Conservation (phyloP, 2,113 vertebrate species). For the Rallus limicola region DNA sequence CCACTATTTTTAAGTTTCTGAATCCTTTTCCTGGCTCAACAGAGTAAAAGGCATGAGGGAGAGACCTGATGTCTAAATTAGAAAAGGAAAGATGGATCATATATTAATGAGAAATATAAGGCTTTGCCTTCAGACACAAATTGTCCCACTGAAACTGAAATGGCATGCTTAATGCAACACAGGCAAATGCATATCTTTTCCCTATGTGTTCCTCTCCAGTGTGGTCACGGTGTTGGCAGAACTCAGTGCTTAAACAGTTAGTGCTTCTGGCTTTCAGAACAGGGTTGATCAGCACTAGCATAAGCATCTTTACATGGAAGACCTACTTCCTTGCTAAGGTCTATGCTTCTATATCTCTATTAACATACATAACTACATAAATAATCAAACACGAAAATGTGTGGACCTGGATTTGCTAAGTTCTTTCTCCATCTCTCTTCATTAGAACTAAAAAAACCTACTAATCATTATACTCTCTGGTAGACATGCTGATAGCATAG, state of each 20-base stretch:
- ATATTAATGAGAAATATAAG: background rate
- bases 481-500: background rate
- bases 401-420: background rate
- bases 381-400: background rate
- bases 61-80: background rate
- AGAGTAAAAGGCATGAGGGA: background rate
- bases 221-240: background rate
- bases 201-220: background rate
- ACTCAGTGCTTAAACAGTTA: background rate
- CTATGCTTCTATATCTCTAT: background rate
- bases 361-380: background rate
- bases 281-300: background rate
- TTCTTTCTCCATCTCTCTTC: background rate
- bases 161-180: background rate
- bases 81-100: background rate
- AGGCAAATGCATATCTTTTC: background rate
- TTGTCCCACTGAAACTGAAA: background rate
- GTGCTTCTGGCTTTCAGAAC: background rate
- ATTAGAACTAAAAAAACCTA: background rate
- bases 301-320: background rate
- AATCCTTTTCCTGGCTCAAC: background rate
- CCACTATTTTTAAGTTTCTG: background rate
- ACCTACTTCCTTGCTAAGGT: background rate
- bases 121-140: background rate
- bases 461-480: background rate